Base-by-base conservation (phyloP, 2,797 vertebrate genomes). In the Coregonus suidteri region DNA sequence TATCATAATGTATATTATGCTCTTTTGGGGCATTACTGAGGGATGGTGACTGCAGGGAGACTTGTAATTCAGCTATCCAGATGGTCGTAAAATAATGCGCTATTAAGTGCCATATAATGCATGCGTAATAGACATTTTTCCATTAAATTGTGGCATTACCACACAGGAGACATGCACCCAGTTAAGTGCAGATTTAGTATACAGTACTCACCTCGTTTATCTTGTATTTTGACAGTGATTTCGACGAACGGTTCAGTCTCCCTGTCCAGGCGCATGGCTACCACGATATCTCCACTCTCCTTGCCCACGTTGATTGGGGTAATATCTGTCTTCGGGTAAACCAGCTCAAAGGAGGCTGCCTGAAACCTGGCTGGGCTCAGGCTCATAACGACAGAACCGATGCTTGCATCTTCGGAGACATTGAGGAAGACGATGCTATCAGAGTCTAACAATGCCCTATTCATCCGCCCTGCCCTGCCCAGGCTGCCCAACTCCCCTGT, bases 251-350 rank as follows among this genome's bases (percentile, higher is more conserved):
- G 92, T 79, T 94, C 92, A 0, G 91, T 90, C 90, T 96, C 95
- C 78, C 95, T 89, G 84, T 97, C 96, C 84, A 96, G 92, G 62
- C 84, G 88, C 35, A 91, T 90, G 74, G 87, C 88, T 73, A 97
- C 93, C 6, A 89, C 92, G 82, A 97, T 79, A 78, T 94, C 95
- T 30, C 96, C 96, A 88, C 86, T 95, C 81, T 95, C 95, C 41
- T 92, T 90, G 79, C 91, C 94, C 84, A 96, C 94, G 34, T 86
- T 91, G 77, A 96, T 91, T 2, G 95, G 94, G 0, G 93, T 91
- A 84, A 88, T 89, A 79, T 91, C 93, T 2, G 85, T 47, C 74
- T 94, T 92, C n/a, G 95, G 94, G 82, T 93, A 90, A 70, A 94
- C 66, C 84, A 96, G 73, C 89, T 97, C 94, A 87, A 94, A 96